These are phyloP conservation scores for Takifugu flavidus DNA, from an alignment of 2,113 vertebrate genomes.

Conservation along the genomic window DNA sequence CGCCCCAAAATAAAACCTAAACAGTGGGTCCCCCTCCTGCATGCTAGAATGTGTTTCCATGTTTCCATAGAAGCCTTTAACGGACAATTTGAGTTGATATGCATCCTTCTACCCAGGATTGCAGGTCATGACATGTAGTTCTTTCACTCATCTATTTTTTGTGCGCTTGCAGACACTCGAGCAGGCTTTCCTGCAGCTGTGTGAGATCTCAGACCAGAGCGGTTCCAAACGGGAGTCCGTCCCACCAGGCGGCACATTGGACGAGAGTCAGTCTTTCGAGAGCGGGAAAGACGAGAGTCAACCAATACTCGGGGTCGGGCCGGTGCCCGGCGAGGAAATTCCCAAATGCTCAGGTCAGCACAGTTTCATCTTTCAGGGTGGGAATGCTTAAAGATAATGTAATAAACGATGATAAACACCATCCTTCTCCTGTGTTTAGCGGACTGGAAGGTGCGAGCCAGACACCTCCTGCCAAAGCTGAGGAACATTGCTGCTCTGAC, in stretches of 20 bases:
- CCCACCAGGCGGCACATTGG: slow-evolving; percentile 26
- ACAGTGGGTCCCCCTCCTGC: too few species aligned
- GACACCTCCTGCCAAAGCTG: slow-evolving; percentile 72
- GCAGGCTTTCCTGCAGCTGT: slow-evolving; percentile 77
- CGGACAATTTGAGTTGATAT: too few species aligned
- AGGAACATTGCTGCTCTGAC: slow-evolving; percentile 75
- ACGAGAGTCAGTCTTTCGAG: slow-evolving; percentile 63
- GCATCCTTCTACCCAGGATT: too few species aligned
- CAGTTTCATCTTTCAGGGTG: too few species aligned
- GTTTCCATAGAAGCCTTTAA: too few species aligned
- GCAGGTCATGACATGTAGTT: too few species aligned
- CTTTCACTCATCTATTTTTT: background rate
- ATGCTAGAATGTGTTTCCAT: too few species aligned
- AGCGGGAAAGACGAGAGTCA: slow-evolving; percentile 65
- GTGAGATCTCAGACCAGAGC: slow-evolving; percentile 68
- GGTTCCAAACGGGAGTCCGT: slow-evolving; percentile 25
- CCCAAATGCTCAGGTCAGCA: slow-evolving; percentile 63
- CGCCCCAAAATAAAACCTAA: background rate
- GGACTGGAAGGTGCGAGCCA: slow-evolving; percentile 70
- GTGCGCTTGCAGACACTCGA: slow-evolving; percentile 69
- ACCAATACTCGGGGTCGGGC: slow-evolving; percentile 56
- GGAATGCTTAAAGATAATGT: too few species aligned
- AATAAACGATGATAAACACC: background rate
- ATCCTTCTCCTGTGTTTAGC: slow-evolving; percentile 41
- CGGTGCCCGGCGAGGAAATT: slow-evolving; percentile 23